Base-by-base conservation (phyloP, 1,140 invertebrate species). In the Chironomus tepperi region DNA sequence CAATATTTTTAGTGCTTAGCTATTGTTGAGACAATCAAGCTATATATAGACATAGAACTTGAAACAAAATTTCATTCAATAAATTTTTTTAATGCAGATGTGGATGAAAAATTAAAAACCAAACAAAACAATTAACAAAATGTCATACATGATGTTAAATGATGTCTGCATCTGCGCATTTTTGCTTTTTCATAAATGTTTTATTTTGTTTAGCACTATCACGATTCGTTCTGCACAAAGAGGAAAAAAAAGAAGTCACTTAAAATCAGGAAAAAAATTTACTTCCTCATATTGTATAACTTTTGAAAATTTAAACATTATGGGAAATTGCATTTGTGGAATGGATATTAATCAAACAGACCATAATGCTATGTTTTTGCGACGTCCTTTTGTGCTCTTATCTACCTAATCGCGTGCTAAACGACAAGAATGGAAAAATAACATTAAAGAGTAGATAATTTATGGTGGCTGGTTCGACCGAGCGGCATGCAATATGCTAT, bases 361-460 rank as follows among this genome's bases (percentile, higher is more conserved):
- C 10, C 2, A 34, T 34, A 34, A 34, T 57, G 8, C 15, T 57
- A 3, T 12, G 47, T 15, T 57, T n/a, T 8, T 57, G 47, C 47
- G 47, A 57, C 47, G 47, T 57, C n/a, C 47, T 57, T 47, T 57
- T 57, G 12, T 57, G n/a, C 15, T 12, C n/a, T 57, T 57, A 57
- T 57, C 47, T 57, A 12, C n/a, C 12, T 57, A 57, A 57, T 57
- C 47, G 47, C 47, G 47, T 57, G 47, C 47, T 57, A 57, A 57
- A 57, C 12, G 47, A 57, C 47, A 57, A n/a, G 47, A 57, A 57
- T 57, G 47, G 47, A 57, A 57, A n/a, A 57, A 57, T 57, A 57
- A 5, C 12, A 57, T 57, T 57, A 57, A 57, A 57, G 8, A 57
- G 47, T 5, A n/a, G 12, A 57, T 57, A 57, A 57, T 57, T 57